phyloP scores from a whole-genome alignment of 2,888 invertebrate species.

The Mythimna albipuncta region DNA sequence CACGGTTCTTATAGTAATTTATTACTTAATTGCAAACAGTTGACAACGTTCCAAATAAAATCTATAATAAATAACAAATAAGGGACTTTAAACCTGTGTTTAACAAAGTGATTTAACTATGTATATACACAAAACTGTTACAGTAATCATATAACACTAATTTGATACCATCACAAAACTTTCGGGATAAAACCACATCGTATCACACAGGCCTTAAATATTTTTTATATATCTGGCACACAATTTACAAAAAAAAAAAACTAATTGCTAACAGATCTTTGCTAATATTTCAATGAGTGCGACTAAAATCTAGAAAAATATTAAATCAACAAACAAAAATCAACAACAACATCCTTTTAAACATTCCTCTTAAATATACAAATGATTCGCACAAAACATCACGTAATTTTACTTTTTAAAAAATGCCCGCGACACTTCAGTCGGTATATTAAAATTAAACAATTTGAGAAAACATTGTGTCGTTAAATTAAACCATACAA shows the following conservation, averaged over 20 bases:
- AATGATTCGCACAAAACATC: conserved; percentile 44
- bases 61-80: conserved; percentile 63
- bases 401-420: conserved; percentile 36
- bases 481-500: conserved; percentile 33
- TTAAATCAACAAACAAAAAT: conserved; percentile 61
- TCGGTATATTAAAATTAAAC: conserved; percentile 46
- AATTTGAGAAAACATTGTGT: conserved; percentile 30
- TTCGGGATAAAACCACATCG: conserved; percentile 12
- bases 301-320: conserved; percentile 63
- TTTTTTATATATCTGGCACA: conserved; percentile 66
- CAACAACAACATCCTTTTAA: conserved; percentile 56
- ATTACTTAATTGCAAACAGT: conserved; percentile 48
- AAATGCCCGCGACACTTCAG: conserved; percentile 58
- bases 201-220: conserved; percentile 44
- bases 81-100: conserved; percentile 16
- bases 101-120: conserved; percentile 31
- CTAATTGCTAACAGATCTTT: conserved; percentile 76
- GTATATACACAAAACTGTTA: conserved; percentile 10
- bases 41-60: conserved; percentile 63
- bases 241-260: conserved; percentile 61
- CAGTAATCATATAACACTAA: conserved; percentile 39
- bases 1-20: conserved; percentile 28
- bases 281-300: conserved; percentile 77
- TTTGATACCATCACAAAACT: conserved; percentile 18
- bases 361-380: conserved; percentile 51